These are phyloP conservation scores for Phataginus tricuspis DNA, from an alignment of 2,797 vertebrate species.

Conservation along the genomic window DNA sequence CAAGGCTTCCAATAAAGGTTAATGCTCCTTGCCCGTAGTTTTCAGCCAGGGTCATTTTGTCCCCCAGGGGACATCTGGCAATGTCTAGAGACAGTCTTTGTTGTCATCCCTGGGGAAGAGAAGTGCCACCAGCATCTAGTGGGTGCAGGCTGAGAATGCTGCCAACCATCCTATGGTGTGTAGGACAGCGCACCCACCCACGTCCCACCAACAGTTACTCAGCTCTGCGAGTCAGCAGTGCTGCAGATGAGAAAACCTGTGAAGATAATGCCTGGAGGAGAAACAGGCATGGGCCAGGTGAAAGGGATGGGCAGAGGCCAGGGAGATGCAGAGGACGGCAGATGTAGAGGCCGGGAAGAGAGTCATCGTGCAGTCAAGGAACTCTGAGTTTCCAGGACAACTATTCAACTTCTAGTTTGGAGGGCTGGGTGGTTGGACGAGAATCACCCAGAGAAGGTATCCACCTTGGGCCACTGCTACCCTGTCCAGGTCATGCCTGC, in stretches of 20 bases:
- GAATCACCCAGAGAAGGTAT: neutral
- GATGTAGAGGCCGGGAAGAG: neutral
- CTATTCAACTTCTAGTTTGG: neutral
- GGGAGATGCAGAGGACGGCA: rapidly evolving
- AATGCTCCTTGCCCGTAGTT: neutral
- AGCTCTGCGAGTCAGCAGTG: rapidly evolving
- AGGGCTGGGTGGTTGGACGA: neutral
- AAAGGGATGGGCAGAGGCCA: too few species aligned
- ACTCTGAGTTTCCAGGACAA: neutral
- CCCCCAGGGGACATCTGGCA: too few species aligned
- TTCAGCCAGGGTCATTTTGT: neutral
- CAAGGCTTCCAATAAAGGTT: too few species aligned
- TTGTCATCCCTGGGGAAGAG: neutral
- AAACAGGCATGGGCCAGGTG: too few species aligned
- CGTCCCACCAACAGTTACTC: rapidly evolving
- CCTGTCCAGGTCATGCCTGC: neutral
- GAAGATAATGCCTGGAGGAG: neutral
- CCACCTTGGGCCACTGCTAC: too few species aligned
- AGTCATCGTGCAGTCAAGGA: too few species aligned
- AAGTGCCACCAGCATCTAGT: neutral
- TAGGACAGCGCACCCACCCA: neutral
- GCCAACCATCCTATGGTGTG: too few species aligned
- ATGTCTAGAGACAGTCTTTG: neutral
- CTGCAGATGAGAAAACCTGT: rapidly evolving
- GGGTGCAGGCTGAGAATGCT: neutral